A percentile compares a stretch with the other conserved stretches of the same genome.
These are phyloP conservation scores for Clupea harengus DNA, from an alignment of 2,113 vertebrate species.

Conservation along the genomic window DNA sequence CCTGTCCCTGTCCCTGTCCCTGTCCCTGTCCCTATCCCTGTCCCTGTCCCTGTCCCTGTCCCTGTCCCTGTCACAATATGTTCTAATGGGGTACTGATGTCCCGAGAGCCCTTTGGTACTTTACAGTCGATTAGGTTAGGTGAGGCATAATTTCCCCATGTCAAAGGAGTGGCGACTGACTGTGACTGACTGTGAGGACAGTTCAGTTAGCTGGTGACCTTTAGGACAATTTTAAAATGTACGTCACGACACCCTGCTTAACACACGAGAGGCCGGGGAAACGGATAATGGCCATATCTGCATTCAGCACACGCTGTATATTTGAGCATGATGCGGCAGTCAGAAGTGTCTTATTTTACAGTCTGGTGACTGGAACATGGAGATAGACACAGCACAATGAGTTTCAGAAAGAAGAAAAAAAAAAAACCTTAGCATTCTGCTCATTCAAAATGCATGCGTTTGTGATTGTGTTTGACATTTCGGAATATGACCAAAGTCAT, in stretches of 20 bases:
- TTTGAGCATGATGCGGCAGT: neutral
- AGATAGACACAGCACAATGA: neutral
- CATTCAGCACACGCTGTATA: neutral
- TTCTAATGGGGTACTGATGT: neutral
- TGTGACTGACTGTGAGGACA: neutral
- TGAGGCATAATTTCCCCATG: neutral
- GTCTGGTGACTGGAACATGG: neutral
- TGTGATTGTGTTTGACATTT: neutral
- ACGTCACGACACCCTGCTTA: neutral
- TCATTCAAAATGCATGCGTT: neutral
- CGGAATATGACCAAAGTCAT: neutral
- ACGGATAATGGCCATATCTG: neutral
- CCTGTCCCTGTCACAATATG: neutral
- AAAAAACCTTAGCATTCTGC: neutral
- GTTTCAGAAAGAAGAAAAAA: neutral
- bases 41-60: no score
- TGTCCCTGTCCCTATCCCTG: neutral
- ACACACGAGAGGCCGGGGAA: neutral
- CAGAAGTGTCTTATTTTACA: neutral
- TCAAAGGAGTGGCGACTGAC: neutral
- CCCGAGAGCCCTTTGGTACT: neutral
- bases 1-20: neutral
- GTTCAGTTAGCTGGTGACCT: neutral
- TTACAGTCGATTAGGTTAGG: neutral
- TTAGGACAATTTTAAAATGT: neutral